phyloP scores from a whole-genome alignment of 1,140 invertebrate species.

The Drosophila tsacasi region DNA sequence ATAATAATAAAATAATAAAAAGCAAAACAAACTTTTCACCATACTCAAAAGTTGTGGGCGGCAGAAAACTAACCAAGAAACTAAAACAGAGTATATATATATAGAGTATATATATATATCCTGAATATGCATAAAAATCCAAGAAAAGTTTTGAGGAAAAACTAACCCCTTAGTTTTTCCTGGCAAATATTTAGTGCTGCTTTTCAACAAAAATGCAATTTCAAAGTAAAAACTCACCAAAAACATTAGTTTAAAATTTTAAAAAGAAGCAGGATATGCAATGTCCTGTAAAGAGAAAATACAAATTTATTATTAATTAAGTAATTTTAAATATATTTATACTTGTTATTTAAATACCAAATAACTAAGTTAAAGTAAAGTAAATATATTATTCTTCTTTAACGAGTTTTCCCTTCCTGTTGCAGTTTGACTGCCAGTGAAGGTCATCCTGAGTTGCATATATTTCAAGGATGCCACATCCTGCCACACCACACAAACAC shows the following conservation, averaged over 20 bases:
- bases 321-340: background rate
- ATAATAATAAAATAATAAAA: slow-evolving; percentile 56
- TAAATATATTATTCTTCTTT: background rate
- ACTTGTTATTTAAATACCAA: background rate
- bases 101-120: background rate
- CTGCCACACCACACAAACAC: slow-evolving; percentile 1
- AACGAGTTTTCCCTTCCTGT: background rate
- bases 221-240: slow-evolving; percentile 12
- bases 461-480: slow-evolving; percentile 41
- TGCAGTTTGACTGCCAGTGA: slow-evolving; percentile 11
- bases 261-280: background rate
- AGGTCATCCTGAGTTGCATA: slow-evolving; percentile 58
- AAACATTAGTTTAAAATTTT: background rate
- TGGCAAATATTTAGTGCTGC: background rate
- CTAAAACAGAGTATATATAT: slow-evolving; percentile 3
- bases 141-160: background rate
- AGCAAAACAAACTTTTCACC: slow-evolving; percentile 46
- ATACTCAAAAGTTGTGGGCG: slow-evolving; percentile 25
- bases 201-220: background rate
- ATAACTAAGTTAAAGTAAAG: background rate
- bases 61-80: slow-evolving; percentile 14
- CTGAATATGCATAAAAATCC: slow-evolving; percentile 1
- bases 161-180: background rate
- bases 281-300: slow-evolving; percentile 8
- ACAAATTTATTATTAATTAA: no score